These are phyloP conservation scores for Cephus pulcher DNA, from an alignment of 2,888 invertebrate species.

Conservation along the genomic window DNA sequence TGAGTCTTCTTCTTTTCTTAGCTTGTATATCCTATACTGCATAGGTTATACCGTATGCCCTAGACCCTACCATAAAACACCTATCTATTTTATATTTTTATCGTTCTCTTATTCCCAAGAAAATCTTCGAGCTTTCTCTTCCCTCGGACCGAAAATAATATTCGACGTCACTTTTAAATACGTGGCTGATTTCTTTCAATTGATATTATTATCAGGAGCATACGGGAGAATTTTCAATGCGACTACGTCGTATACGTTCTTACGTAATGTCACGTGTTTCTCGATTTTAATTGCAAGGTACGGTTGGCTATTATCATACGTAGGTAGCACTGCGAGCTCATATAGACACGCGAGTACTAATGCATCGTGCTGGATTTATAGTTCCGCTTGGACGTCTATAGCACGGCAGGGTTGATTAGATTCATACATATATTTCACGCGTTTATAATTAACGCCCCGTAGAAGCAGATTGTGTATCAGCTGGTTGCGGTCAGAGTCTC, in stretches of 20 bases:
- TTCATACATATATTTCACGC: slow-evolving; percentile 42
- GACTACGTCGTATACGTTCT: neutral
- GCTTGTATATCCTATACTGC: neutral
- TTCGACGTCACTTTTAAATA: neutral
- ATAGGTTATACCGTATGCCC: neutral
- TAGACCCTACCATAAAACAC: neutral
- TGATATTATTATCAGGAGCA: neutral
- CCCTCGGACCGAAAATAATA: neutral
- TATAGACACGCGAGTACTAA: slow-evolving; percentile 35
- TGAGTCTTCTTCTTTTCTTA: neutral
- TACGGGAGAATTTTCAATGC: neutral
- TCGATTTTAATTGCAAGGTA: neutral
- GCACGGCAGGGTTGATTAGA: slow-evolving; percentile 47
- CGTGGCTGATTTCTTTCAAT: neutral
- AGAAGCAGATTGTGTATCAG: neutral
- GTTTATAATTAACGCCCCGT: slow-evolving; percentile 52
- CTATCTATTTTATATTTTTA: slow-evolving; percentile 9
- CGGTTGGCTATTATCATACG: neutral
- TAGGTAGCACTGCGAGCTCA: neutral
- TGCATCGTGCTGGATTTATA: slow-evolving; percentile 52
- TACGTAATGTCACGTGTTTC: neutral
- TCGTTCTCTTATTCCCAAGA: neutral
- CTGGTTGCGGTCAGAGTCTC: neutral
- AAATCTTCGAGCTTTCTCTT: neutral
- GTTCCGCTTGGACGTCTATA: slow-evolving; percentile 44